Percentiles rank a stretch among this genome's conserved stretches.
Evolutionary conservation across 1,140 invertebrate species (phyloP).

Genomic region (Drosophila nebulosa): DNA sequence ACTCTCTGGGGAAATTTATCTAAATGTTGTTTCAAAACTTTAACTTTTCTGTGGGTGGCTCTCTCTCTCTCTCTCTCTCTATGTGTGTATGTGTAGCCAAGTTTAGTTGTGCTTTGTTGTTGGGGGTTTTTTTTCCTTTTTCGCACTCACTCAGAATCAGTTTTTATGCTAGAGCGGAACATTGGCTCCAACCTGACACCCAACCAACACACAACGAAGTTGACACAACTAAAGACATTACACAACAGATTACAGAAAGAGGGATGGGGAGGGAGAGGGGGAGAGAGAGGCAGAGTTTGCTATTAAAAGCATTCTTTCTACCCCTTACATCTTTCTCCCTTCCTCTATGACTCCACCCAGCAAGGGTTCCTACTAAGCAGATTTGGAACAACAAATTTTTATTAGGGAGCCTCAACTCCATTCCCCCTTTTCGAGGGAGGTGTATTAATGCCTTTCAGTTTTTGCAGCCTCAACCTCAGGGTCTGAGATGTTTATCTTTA

Average conservation of each 20-base stretch:
- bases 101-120: constrained; percentile 19
- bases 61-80: not conserved
- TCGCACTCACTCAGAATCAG: constrained; percentile 70
- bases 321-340: not conserved
- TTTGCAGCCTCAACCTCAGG: constrained; percentile 14
- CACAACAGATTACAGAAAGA: constrained; percentile 72
- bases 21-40: constrained; percentile 81
- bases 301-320: constrained; percentile 43
- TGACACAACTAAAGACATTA: constrained; percentile 80
- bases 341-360: constrained; percentile 47
- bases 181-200: constrained; percentile 21
- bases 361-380: constrained; percentile 32
- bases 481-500: constrained; percentile 55
- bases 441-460: constrained; percentile 42
- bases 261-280: constrained; percentile 2
- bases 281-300: constrained; percentile 18
- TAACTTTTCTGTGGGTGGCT: constrained; percentile 34
- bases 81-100: not conserved
- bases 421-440: not conserved
- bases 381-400: constrained; percentile 77
- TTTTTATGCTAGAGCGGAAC: constrained; percentile 37
- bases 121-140: constrained; percentile 43
- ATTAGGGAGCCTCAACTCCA: constrained; percentile 28
- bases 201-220: constrained; percentile 50
- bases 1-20: constrained; percentile 77